Conservation (phyloP, 92 coral and sea anemone species). For the Desmophyllum pertusum region DNA sequence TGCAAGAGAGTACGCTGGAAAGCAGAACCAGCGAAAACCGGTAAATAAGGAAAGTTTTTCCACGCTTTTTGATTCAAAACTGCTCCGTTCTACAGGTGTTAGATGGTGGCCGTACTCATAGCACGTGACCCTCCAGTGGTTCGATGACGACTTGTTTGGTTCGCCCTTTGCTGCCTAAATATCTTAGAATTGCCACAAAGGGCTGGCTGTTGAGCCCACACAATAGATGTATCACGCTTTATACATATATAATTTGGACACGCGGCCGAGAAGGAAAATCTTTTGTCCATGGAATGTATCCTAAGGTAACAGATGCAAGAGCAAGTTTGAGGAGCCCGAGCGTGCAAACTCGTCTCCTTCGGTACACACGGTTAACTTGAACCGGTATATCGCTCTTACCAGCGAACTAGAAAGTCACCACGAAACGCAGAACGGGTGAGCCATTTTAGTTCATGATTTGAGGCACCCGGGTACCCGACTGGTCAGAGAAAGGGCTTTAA, state of each 20-base stretch:
- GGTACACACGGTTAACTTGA: slow-evolving; percentile 40
- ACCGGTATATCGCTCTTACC: slow-evolving; percentile 40
- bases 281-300: slow-evolving; percentile 93
- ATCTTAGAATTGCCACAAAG: slow-evolving; percentile 63
- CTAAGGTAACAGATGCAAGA: slow-evolving; percentile 86
- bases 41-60: slow-evolving; percentile 28
- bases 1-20: slow-evolving; percentile 47
- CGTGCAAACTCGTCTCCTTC: slow-evolving; percentile 50
- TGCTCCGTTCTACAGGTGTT: slow-evolving; percentile 57
- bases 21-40: slow-evolving; percentile 49
- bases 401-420: slow-evolving; percentile 35
- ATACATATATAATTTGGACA: slow-evolving; percentile 85
- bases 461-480: slow-evolving; percentile 53
- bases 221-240: slow-evolving; percentile 83
- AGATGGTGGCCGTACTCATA: slow-evolving; percentile 48
- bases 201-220: slow-evolving; percentile 45
- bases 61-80: slow-evolving; percentile 54
- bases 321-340: slow-evolving; percentile 30
- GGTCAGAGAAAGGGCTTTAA: slow-evolving; percentile 34
- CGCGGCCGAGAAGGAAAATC: slow-evolving; percentile 80
- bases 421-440: slow-evolving; percentile 42
- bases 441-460: slow-evolving; percentile 50
- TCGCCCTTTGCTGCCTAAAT: slow-evolving; percentile 57
- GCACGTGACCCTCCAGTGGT: slow-evolving; percentile 66
- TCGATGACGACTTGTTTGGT: slow-evolving; percentile 38